Conservation (phyloP, 2,113 vertebrate species). For the Butorides virescens region DNA sequence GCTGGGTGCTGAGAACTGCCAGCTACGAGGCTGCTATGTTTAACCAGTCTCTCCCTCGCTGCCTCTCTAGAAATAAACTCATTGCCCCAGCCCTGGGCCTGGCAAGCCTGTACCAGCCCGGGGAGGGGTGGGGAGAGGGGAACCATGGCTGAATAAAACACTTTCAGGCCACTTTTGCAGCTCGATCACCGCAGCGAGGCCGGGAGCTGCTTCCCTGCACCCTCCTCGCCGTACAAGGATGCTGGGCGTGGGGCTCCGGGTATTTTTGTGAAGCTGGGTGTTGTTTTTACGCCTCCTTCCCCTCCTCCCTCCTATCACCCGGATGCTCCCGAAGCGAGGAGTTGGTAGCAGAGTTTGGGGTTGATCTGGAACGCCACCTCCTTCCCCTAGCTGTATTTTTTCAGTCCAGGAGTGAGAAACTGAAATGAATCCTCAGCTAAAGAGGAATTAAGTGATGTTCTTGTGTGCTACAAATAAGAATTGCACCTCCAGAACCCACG, state of each 20-base stretch:
- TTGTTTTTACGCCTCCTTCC: background rate
- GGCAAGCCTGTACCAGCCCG: background rate
- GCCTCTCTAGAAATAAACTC: background rate
- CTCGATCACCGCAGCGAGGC: accelerated
- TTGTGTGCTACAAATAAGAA: background rate
- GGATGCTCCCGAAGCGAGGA: background rate
- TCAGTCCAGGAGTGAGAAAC: background rate
- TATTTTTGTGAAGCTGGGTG: background rate
- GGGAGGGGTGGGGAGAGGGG: background rate
- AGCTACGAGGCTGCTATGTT: background rate
- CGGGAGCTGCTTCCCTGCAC: background rate
- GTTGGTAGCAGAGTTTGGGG: background rate
- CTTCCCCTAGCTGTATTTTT: background rate
- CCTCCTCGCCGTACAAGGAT: background rate
- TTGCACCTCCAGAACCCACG: background rate
- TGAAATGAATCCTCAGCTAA: background rate
- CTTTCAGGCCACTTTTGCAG: background rate
- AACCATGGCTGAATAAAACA: background rate
- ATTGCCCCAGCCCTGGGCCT: background rate
- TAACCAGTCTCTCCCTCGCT: background rate
- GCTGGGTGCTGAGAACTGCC: background rate
- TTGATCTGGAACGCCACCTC: background rate
- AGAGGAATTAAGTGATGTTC: background rate
- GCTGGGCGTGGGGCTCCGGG: background rate
- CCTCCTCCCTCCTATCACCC: background rate